Conservation (phyloP, 2,888 invertebrate species). For the Eustalomyia histrio region DNA sequence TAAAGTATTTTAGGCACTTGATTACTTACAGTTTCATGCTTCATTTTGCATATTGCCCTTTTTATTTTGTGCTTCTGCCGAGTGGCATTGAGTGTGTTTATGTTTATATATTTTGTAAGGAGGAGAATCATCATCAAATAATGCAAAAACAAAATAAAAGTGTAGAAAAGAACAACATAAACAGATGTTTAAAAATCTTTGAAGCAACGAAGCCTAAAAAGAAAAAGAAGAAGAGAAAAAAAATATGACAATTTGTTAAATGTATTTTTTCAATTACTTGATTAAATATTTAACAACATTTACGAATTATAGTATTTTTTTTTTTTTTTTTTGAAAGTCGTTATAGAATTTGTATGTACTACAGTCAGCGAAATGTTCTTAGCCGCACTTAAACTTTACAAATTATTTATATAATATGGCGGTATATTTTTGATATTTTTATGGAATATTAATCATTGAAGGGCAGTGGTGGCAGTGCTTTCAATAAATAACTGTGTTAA, state of each 20-base stretch:
- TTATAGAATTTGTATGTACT: neutral
- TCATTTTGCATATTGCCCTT: constrained; percentile 64
- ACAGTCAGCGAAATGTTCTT: too few relatives aligned
- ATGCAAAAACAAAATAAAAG: neutral
- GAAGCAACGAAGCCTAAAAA: constrained; percentile 42
- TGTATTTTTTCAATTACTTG: constrained; percentile 61
- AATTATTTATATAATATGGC: too few relatives aligned
- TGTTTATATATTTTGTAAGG: constrained; percentile 7
- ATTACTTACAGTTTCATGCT: constrained; percentile 66
- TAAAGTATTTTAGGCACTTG: constrained; percentile 61
- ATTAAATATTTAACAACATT: constrained; percentile 50
- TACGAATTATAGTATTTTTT: constrained; percentile 3
- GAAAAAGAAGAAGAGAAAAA: neutral
- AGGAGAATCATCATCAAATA: constrained; percentile 5
- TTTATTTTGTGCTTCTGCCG: constrained; percentile 11
- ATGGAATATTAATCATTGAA: too few relatives aligned
- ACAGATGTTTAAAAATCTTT: constrained; percentile 51
- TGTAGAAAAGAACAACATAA: constrained; percentile 39
- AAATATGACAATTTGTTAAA: constrained; percentile 62
- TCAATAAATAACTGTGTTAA: too few relatives aligned
- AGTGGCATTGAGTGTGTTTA: neutral
- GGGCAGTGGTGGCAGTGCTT: too few relatives aligned
- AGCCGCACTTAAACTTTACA: too few relatives aligned
- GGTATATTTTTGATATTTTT: too few relatives aligned
- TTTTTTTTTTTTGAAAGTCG: neutral